phyloP scores from a whole-genome alignment of 2,888 invertebrate genomes.

The Eupithecia insigniata region DNA sequence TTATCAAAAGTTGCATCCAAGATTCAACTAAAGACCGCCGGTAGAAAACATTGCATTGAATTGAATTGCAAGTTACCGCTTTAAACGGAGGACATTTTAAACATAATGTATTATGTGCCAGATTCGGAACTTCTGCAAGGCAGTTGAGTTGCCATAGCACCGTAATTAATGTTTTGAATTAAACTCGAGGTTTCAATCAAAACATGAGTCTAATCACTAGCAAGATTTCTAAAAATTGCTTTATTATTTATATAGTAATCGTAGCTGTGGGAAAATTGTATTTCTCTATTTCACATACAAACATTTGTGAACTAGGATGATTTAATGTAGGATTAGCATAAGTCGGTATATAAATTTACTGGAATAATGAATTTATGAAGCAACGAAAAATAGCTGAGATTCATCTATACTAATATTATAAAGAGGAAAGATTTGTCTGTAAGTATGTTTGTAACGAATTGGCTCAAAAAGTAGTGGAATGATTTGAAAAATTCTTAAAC shows the following conservation, averaged over 20 bases:
- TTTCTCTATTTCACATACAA: conserved; percentile 17
- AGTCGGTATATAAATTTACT: conserved; percentile 7
- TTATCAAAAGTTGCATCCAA: neutral
- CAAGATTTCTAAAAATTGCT: neutral
- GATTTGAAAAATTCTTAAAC: no score
- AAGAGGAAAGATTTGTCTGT: no score
- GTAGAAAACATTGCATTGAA: neutral
- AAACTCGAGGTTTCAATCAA: neutral
- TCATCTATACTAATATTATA: neutral
- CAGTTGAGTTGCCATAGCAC: neutral
- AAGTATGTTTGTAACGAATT: no score
- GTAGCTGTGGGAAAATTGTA: conserved; percentile 4
- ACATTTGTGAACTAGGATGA: neutral
- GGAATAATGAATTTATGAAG: neutral
- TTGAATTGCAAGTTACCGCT: neutral
- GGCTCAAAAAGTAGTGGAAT: no score
- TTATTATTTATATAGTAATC: neutral
- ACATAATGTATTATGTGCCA: neutral
- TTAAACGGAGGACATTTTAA: neutral
- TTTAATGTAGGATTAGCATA: conserved; percentile 4
- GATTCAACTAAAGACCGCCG: neutral
- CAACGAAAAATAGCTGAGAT: conserved; percentile 1
- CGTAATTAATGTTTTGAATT: neutral
- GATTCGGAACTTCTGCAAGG: neutral
- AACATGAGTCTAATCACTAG: neutral